Base-by-base conservation (phyloP, 2,113 vertebrate species). In the Nansenia antarctica region DNA sequence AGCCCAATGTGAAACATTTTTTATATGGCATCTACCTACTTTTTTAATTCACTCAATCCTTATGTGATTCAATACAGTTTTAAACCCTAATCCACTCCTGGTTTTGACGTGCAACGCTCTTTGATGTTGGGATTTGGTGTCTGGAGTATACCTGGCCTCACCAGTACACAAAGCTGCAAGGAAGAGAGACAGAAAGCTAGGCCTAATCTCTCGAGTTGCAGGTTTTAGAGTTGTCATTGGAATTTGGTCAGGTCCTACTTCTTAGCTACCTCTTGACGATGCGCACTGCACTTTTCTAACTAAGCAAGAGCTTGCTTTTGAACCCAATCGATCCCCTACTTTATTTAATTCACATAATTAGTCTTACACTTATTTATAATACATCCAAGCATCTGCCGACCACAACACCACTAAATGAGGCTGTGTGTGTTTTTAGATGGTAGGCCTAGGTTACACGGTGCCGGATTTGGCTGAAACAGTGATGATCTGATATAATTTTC, bases 21-120 rank as follows among this genome's bases (percentile, higher is more conserved):
- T 29, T 27, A 12, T 27, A 55, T 7, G 8, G 20, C 20, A n/a
- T 54, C 5, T 54, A 37, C 11, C 12, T 22, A 27, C 29, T 30
- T 58, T 82, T 78, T 78, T 37, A 69, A 72, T 79, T 76, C 47
- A 31, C 47, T 62, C 69, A 74, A 79, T 78, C 62, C 72, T 42
- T 76, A 45, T 32, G 20, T 72, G 70, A 69, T 39, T 76, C 27
- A 14, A 47, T 42, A 24, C 65, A 53, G 70, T 53, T 15, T 68
- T 77, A 76, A 65, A 30, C 47, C 20, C 35, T 79, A 76, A 85
- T 76, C 77, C 64, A 60, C 66, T 55, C 29, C 6, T 6, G 65
- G 29, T 68, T 72, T 74, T 67, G 55, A n/a, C 69, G 29, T 57
- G 20, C 47, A 39, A 8, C 42, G 55, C 65, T 58, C 58, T 62